Conservation (phyloP, 2,888 invertebrate genomes). For the Xestobium rufovillosum region DNA sequence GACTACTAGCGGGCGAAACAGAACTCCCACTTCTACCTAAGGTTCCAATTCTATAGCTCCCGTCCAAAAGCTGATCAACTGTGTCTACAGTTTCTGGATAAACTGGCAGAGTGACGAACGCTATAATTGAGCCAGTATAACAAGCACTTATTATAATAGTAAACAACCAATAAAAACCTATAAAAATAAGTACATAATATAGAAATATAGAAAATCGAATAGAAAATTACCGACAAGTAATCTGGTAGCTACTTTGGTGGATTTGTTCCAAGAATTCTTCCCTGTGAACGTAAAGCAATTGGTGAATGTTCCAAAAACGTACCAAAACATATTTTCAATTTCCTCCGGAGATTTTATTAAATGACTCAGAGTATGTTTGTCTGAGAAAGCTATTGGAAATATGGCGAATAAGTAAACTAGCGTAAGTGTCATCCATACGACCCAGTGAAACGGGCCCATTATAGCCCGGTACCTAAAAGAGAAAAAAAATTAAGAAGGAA, state of each 20-base stretch:
- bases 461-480: constrained; percentile 66
- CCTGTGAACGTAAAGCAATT: constrained; percentile 69
- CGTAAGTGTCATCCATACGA: constrained; percentile 69
- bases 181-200: constrained; percentile 21
- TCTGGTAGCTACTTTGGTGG: constrained; percentile 61
- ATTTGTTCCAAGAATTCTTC: constrained; percentile 62
- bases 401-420: constrained; percentile 65
- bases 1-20: not conserved
- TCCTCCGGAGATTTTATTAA: constrained; percentile 62
- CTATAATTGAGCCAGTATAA: constrained; percentile 78
- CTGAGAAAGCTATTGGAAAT: constrained; percentile 67
- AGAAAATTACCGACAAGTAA: constrained; percentile 57
- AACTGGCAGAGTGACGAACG: constrained; percentile 71
- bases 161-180: constrained; percentile 77
- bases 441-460: constrained; percentile 76
- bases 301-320: constrained; percentile 78
- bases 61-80: constrained; percentile 55
- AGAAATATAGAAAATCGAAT: constrained; percentile 3
- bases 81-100: constrained; percentile 69
- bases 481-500: constrained; percentile 8
- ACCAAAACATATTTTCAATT: constrained; percentile 81
- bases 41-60: constrained; percentile 65
- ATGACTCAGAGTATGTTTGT: constrained; percentile 59
- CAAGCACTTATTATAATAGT: constrained; percentile 78
- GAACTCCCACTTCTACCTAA: constrained; percentile 46